Conservation (phyloP, 2,797 vertebrate genomes). For the Euphonia xanthogaster region DNA sequence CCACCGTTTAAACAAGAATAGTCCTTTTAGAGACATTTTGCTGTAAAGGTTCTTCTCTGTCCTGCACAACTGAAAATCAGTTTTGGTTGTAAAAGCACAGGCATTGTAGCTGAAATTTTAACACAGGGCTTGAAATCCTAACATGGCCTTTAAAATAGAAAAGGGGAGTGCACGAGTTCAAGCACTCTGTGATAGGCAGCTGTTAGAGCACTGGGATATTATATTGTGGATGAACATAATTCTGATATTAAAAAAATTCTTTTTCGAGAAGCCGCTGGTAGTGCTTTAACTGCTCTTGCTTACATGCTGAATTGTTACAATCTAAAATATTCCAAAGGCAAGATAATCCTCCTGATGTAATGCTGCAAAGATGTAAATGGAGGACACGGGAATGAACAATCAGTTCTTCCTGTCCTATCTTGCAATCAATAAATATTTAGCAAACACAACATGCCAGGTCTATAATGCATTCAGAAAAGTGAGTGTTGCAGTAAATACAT, state of each 20-base stretch:
- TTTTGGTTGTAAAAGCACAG: neutral
- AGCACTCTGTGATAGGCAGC: neutral
- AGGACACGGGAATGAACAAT: neutral
- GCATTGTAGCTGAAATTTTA: neutral
- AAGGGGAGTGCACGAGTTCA: accelerated
- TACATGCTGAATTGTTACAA: neutral
- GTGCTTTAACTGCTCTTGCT: neutral
- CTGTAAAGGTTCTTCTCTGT: neutral
- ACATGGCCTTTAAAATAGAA: neutral
- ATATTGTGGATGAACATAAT: neutral
- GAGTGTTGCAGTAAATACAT: neutral
- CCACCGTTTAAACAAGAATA: neutral
- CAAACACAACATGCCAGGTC: neutral
- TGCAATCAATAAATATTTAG: constrained; percentile 11
- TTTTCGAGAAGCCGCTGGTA: neutral
- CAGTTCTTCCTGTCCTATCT: constrained; percentile 6
- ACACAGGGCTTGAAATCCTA: neutral
- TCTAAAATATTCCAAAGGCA: constrained; percentile 5
- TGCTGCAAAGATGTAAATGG: neutral
- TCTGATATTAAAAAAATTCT: neutral
- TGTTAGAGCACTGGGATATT: neutral
- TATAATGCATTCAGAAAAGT: neutral
- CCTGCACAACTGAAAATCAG: neutral
- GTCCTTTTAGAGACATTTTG: neutral
- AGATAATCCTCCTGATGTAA: constrained; percentile 3